Percentiles rank a stretch among this genome's conserved stretches.
phyloP scores from a whole-genome alignment of 2,113 vertebrate species.

The Triplophysa dalaica region DNA sequence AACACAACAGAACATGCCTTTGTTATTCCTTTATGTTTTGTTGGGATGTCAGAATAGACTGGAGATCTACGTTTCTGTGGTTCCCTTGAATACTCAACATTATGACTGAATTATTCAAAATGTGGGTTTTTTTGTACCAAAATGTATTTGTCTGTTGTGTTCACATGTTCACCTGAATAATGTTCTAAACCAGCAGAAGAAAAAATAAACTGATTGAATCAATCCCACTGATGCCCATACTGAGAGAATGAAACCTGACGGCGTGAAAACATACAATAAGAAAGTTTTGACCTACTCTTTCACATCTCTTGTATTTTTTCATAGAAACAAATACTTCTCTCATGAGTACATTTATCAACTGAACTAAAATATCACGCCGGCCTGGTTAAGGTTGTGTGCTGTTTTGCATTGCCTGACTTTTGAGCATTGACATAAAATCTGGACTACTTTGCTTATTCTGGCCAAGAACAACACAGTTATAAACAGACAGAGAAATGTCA shows the following conservation, averaged over 20 bases:
- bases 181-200: slow-evolving; percentile 34
- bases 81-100: slow-evolving; percentile 2
- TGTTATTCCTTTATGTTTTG: slow-evolving; percentile 7
- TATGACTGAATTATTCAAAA: slow-evolving; percentile 31
- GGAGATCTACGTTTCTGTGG: not conserved
- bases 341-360: not conserved
- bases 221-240: slow-evolving; percentile 1
- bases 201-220: not conserved
- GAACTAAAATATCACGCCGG: not conserved
- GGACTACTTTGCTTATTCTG: not conserved
- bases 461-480: not conserved
- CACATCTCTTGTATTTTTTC: not conserved
- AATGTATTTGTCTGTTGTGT: slow-evolving; percentile 8
- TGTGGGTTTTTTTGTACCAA: not conserved
- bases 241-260: not conserved
- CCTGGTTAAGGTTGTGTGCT: too few species aligned
- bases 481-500: not conserved
- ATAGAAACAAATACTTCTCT: not conserved
- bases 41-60: slow-evolving; percentile 6
- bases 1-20: not conserved
- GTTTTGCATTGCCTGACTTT: not conserved
- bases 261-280: not conserved
- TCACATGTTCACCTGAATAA: not conserved
- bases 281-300: not conserved
- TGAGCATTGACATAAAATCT: not conserved